Evolutionary conservation across 2,797 vertebrate species (phyloP).

Genomic region (Ateles fusciceps): DNA sequence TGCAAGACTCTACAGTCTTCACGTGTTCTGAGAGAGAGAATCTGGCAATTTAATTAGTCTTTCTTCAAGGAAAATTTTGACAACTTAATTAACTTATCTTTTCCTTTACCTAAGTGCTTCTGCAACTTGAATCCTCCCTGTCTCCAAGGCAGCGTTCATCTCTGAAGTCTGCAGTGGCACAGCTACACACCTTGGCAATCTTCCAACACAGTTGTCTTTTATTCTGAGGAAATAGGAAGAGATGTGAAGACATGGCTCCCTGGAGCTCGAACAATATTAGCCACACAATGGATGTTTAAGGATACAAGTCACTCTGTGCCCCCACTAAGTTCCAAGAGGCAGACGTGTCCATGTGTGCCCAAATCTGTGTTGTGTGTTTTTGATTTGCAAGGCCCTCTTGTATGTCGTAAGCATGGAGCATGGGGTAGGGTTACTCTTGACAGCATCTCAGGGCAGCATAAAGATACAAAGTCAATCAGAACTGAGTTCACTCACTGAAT

Average conservation of each 20-base stretch:
- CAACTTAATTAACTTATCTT: conserved; percentile 47
- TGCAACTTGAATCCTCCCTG: background rate
- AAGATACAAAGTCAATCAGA: background rate
- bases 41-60: conserved; percentile 32
- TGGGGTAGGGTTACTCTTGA: background rate
- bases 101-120: background rate
- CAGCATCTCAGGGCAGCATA: background rate
- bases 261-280: no score
- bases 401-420: background rate
- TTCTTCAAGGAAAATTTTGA: conserved; percentile 28
- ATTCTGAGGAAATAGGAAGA: background rate
- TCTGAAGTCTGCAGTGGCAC: background rate
- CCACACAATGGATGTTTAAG: background rate
- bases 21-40: background rate
- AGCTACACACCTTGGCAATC: background rate
- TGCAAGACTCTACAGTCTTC: background rate
- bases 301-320: no score
- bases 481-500: background rate
- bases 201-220: background rate
- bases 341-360: background rate
- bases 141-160: background rate
- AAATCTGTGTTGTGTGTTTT: background rate
- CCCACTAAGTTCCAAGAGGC: background rate
- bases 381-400: background rate
- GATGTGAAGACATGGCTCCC: background rate